Percentiles rank a stretch among this genome's conserved stretches.
These are phyloP conservation scores for Siniperca scherzeri DNA, from an alignment of 2,797 vertebrate species.

Conservation along the genomic window DNA sequence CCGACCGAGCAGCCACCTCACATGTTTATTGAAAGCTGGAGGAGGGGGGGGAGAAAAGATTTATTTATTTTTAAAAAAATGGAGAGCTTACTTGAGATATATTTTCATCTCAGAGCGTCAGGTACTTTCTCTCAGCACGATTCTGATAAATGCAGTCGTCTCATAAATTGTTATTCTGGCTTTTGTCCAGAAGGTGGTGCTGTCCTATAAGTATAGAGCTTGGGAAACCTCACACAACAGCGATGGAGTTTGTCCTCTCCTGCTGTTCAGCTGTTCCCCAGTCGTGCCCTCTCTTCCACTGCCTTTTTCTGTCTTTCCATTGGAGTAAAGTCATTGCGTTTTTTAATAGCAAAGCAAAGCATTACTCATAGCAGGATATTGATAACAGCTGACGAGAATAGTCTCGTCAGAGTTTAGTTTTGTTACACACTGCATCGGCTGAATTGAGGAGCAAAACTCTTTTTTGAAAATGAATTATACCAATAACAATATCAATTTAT, in stretches of 20 bases:
- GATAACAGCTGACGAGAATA: background rate
- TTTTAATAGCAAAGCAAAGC: background rate
- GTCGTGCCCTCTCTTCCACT: background rate
- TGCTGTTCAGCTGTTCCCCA: background rate
- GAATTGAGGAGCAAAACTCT: background rate
- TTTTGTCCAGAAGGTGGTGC: constrained; percentile 76
- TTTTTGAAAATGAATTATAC: background rate
- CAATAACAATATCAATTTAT: background rate
- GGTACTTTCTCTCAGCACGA: background rate
- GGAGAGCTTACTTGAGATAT: background rate
- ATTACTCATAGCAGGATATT: too few relatives aligned
- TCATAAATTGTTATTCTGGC: constrained; percentile 35
- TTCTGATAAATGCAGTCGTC: background rate
- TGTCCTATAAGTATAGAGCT: constrained; percentile 60
- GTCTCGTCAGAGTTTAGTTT: background rate
- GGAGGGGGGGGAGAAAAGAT: background rate
- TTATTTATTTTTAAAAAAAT: background rate
- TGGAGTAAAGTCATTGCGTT: background rate
- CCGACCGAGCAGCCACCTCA: constrained; percentile 83
- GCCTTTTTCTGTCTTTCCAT: background rate
- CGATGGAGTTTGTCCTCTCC: background rate
- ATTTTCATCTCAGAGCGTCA: background rate
- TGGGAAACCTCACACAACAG: background rate
- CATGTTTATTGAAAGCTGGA: constrained; percentile 71
- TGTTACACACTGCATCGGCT: background rate